These are phyloP conservation scores for Lithodes maja DNA, from an alignment of 2,888 invertebrate genomes.

Conservation along the genomic window DNA sequence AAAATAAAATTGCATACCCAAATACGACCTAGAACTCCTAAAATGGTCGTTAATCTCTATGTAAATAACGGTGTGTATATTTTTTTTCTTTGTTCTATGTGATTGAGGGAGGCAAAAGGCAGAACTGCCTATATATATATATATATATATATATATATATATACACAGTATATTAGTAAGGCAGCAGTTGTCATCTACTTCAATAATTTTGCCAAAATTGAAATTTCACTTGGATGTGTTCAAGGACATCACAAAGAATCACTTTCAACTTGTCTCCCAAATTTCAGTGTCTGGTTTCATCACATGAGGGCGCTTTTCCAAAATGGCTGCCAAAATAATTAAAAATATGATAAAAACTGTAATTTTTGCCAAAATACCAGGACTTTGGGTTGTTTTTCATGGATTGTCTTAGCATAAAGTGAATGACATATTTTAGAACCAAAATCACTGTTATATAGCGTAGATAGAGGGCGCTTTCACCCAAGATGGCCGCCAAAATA, in stretches of 20 bases:
- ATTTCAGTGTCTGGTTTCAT: background rate
- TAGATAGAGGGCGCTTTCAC: slow-evolving; percentile 11
- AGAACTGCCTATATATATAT: no score
- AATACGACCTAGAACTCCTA: no score
- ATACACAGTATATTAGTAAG: background rate
- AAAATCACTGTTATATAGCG: slow-evolving; percentile 3
- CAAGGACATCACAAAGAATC: background rate
- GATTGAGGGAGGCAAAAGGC: no score
- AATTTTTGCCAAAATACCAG: background rate
- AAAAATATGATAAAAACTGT: background rate
- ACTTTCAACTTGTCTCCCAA: background rate
- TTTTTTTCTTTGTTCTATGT: no score
- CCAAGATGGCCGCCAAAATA: slow-evolving; percentile 22
- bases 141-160: no score
- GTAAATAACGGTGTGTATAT: no score
- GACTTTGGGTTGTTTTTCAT: background rate
- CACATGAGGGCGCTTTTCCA: background rate
- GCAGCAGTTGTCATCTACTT: background rate
- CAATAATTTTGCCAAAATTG: background rate
- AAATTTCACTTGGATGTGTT: background rate
- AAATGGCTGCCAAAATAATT: background rate
- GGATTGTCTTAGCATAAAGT: background rate
- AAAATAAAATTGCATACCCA: no score
- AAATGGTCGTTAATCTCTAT: no score
- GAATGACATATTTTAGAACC: background rate